phyloP scores from a whole-genome alignment of 2,888 invertebrate species.

The Terebella lapidaria region DNA sequence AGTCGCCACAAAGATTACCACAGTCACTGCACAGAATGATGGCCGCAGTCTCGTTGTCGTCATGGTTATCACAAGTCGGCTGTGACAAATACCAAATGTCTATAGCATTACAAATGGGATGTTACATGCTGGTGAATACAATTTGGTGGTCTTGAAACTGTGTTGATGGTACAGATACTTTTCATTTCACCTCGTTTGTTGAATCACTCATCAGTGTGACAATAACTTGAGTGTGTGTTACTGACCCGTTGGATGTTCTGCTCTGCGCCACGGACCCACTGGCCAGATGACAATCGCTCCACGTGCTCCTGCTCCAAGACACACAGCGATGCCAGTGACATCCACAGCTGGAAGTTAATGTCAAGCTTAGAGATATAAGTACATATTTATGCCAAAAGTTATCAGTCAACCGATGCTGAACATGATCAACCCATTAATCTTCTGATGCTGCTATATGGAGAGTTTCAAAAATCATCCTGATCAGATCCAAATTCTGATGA shows the following conservation, averaged over 20 bases:
- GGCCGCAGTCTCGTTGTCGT: constrained; percentile 87
- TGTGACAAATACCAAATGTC: no score
- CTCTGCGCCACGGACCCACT: constrained; percentile 61
- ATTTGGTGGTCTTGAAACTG: not conserved
- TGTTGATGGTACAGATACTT: no score
- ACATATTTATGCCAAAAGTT: not conserved
- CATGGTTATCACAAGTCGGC: constrained; percentile 90
- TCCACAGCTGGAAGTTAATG: constrained; percentile 61
- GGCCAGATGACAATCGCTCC: constrained; percentile 72
- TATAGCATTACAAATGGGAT: no score
- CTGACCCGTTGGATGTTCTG: constrained; percentile 11
- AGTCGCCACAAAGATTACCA: constrained; percentile 90
- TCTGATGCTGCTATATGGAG: no score
- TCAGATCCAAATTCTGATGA: not conserved
- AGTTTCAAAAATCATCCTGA: no score
- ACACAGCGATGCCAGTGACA: constrained; percentile 86
- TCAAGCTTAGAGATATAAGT: not conserved
- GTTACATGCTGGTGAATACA: not conserved
- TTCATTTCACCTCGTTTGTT: no score
- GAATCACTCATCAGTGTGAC: no score
- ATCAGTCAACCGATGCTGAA: no score
- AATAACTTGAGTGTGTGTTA: no score
- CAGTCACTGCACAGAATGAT: constrained; percentile 88
- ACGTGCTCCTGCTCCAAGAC: constrained; percentile 88
- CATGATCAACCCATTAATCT: no score